phyloP scores from a whole-genome alignment of 2,113 vertebrate species.

The Brienomyrus longianalis region DNA sequence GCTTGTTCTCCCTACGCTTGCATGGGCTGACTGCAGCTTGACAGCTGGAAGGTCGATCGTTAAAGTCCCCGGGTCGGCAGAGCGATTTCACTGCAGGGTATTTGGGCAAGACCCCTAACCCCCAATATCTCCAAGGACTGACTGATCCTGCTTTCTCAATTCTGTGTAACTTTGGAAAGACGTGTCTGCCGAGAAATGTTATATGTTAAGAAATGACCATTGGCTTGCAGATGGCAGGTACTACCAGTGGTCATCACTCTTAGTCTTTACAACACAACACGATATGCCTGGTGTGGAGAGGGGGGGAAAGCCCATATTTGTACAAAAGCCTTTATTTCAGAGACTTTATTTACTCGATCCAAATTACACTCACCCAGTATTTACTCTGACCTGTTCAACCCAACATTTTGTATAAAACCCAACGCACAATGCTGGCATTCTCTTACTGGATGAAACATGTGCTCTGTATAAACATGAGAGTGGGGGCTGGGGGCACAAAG shows the following conservation, averaged over 20 bases:
- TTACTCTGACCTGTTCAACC: constrained; percentile 24
- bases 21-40: neutral
- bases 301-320: constrained; percentile 7
- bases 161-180: neutral
- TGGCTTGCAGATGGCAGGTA: neutral
- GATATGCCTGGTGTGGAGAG: neutral
- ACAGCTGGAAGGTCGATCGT: neutral
- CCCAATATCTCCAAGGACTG: neutral
- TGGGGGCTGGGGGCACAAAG: neutral
- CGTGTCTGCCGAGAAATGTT: neutral
- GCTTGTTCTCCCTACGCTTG: neutral
- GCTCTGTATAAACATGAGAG: constrained; percentile 30
- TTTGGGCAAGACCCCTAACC: neutral
- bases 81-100: neutral
- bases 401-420: constrained; percentile 16
- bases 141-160: neutral
- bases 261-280: constrained; percentile 23
- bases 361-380: constrained; percentile 1
- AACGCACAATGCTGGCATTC: constrained; percentile 13
- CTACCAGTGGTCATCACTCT: neutral
- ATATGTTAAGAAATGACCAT: neutral
- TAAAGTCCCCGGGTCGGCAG: neutral
- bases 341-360: constrained; percentile 23
- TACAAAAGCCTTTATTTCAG: constrained; percentile 21
- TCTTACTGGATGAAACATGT: constrained; percentile 13